Evolutionary conservation across 2,797 vertebrate genomes (phyloP).

Genomic region (Sphenodon punctatus): DNA sequence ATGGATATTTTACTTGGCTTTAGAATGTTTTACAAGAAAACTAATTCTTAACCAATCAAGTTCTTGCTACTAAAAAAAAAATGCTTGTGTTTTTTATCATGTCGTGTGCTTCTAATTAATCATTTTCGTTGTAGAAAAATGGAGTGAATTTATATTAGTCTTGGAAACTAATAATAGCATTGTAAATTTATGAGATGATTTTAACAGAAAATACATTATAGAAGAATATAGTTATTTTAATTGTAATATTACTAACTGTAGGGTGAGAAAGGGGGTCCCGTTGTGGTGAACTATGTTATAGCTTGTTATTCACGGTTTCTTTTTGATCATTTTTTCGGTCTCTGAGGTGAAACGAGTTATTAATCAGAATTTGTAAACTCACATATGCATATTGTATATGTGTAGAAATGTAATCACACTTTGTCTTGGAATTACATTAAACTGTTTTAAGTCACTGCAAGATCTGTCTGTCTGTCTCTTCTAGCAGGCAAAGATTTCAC

Average conservation of each 20-base stretch:
- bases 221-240: constrained; percentile 99
- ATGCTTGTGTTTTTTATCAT: constrained; percentile 97
- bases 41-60: constrained; percentile 95
- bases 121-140: constrained; percentile 99
- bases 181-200: constrained; percentile 98
- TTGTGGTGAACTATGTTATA: constrained; percentile 99
- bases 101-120: constrained; percentile 99
- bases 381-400: constrained; percentile 99
- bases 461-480: neutral
- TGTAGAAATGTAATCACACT: constrained; percentile 99
- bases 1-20: constrained; percentile 99
- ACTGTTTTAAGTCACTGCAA: constrained; percentile 96
- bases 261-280: constrained; percentile 92
- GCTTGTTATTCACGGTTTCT: constrained; percentile 99
- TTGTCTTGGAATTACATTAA: constrained; percentile 99
- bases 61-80: constrained; percentile 90
- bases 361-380: constrained; percentile 99
- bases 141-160: constrained; percentile 99
- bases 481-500: neutral
- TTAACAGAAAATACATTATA: constrained; percentile 97
- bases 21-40: constrained; percentile 98
- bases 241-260: constrained; percentile 99
- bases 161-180: constrained; percentile 97
- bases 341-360: constrained; percentile 99
- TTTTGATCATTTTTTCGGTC: constrained; percentile 99